Evolutionary conservation across 1,140 invertebrate species (phyloP), one percentile per base, ranked within the genome.

Genomic region (Brachionus manjavacas): DNA sequence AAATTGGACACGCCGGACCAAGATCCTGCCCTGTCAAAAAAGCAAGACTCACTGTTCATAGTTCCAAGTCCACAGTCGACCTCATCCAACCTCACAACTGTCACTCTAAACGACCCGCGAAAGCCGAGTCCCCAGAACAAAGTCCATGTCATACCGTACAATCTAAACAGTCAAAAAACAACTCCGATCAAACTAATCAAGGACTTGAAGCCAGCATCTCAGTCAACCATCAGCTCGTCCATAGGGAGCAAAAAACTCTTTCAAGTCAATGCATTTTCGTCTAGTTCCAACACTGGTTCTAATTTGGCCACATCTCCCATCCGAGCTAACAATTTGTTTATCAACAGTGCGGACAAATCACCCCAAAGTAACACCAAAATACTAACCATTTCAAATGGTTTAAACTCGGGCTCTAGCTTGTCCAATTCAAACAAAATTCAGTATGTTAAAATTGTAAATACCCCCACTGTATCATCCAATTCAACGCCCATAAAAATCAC

Each of bases 391-490:
- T 46, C 72, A 7, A 76, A 76, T 49, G 72, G 39, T 49, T 49
- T 76, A 46, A 76, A 49, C 46, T 49, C 72, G 16, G 49, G 41
- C 41, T 25, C 72, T 0, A 76, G 8, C 46, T 25, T 60, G 4
- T 25, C 52, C n/a, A 60, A 23, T 46, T 46, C n/a, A 12, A 76
- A 76, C 28, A 76, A 76, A 49, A 76, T 76, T 49, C 72, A 76
- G 20, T 76, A 76, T 49, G 72, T 76, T 49, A 76, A 76, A 76
- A 76, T 76, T 49, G 72, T 76, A 46, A 76, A 76, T 76, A 76
- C 72, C 11, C 72, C 72, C 9, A 25, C 20, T 49, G 8, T 46
- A 16, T 74, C 70, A 23, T 23, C 31, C 20, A 39, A 74, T 49
- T 46, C 72, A 25, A 52, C n/a, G 1, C 41, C 72, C 12, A 28